A percentile compares a stretch with the other conserved stretches of the same genome.
These are phyloP conservation scores for Alcedo atthis DNA, from an alignment of 2,797 vertebrate genomes.

Conservation along the genomic window DNA sequence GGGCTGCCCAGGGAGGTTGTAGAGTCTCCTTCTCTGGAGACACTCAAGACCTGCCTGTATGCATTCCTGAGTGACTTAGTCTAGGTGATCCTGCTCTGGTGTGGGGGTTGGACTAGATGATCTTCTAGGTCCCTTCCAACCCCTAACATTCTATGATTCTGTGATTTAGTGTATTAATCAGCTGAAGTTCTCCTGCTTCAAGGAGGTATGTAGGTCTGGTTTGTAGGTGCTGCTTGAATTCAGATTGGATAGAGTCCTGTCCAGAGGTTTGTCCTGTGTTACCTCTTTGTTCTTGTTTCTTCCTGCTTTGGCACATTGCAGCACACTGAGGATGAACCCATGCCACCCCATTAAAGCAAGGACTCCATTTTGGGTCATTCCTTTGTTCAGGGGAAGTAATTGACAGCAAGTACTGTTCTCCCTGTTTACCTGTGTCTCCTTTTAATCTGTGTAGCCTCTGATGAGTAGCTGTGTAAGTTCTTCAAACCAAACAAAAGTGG, in stretches of 20 bases:
- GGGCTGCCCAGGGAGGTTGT: no score
- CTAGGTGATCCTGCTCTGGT: no score
- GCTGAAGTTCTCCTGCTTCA: neutral
- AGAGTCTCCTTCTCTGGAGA: no score
- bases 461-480: conserved; percentile 34
- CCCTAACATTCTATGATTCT: no score
- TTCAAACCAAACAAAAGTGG: conserved; percentile 45
- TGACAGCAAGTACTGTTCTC: neutral
- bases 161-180: neutral
- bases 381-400: conserved; percentile 4
- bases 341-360: neutral
- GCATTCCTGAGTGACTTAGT: no score
- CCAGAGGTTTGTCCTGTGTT: neutral
- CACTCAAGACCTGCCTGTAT: no score
- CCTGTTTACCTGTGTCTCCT: conserved; percentile 28
- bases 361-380: conserved; percentile 5
- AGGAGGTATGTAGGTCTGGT: neutral
- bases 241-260: neutral
- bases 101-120: no score
- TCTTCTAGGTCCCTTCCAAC: no score
- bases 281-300: neutral
- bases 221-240: neutral
- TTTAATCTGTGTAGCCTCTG: conserved; percentile 27
- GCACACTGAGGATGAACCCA: neutral
- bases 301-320: neutral